Evolutionary conservation across 2,888 invertebrate genomes (phyloP), one percentile per base, ranked within the genome.

Genomic region (Alcis repandata): DNA sequence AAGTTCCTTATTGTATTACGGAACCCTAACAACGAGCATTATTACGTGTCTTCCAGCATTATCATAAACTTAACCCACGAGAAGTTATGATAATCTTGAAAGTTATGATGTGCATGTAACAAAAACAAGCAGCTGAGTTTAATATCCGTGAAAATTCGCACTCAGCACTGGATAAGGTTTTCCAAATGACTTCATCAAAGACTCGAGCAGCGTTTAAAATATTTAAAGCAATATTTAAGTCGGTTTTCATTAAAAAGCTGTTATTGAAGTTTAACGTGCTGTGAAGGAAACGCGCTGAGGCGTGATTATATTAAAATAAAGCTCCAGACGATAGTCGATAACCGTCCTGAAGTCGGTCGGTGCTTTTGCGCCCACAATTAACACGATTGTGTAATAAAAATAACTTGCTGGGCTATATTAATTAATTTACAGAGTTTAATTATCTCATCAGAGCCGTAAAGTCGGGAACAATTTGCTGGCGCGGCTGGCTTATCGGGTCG

Each of bases 371-470:
- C 74, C 70, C 72, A 75, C 79, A 82, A 83, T 84, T 84, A 85
- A 87, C 83, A 83, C 84, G 83, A 83, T 83, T 84, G 80, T 79
- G 79, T 87, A 83, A 84, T 87, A 86, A 88, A 88, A 88, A 83
- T 85, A 86, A 87, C 84, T 86, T 86, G 86, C 75, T 82, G 84
- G 80, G 78, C 83, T 60, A 84, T 86, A 87, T 85, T 89, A 91
- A 91, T 92, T 91, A 91, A 90, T 90, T 89, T 90, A 88, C 84
- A 80, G 84, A 85, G 82, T 87, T 88, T 92, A 91, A 92, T 92
- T 91, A 90, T 89, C 90, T 90, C 90, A 88, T 92, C 91, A 89
- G 80, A 79, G 82, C 82, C 79, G 84, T 84, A 81, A 83, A 85
- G 84, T 83, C 81, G 83, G 83, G 87, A 83, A 83, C 85, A 89